phyloP scores from a whole-genome alignment of 2,113 vertebrate species.

The Motacilla alba region DNA sequence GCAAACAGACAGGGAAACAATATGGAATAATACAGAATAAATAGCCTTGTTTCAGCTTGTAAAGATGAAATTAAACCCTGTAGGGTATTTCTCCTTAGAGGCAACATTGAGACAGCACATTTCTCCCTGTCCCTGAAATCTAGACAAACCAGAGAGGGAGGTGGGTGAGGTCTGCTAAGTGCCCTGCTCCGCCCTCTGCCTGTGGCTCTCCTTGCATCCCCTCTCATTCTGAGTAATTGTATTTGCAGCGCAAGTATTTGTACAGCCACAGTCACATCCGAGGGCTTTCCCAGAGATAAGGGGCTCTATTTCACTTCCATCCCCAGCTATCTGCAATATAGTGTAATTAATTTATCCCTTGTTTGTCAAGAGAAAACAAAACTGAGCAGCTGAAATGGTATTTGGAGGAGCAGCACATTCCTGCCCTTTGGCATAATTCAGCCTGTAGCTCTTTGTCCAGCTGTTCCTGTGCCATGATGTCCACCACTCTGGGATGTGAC shows the following conservation, averaged over 20 bases:
- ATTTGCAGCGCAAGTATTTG: constrained; percentile 26
- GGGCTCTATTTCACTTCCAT: not conserved
- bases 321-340: not conserved
- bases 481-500: not conserved
- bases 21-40: not conserved
- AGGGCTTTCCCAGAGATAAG: constrained; percentile 44
- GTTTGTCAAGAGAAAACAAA: constrained; percentile 40
- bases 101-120: not conserved
- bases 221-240: not conserved
- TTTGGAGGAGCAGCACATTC: not conserved
- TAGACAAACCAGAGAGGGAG: not conserved
- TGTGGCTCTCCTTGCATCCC: not conserved
- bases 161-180: not conserved
- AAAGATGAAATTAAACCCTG: not conserved
- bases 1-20: not conserved
- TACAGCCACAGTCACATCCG: not conserved
- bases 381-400: not conserved
- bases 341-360: not conserved
- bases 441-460: not conserved
- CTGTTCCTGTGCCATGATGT: not conserved
- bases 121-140: not conserved
- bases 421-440: not conserved
- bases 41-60: not conserved
- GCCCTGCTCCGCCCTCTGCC: not conserved
- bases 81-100: not conserved